phyloP scores from a whole-genome alignment of 1,140 invertebrate species.

The Coelopa frigida region DNA sequence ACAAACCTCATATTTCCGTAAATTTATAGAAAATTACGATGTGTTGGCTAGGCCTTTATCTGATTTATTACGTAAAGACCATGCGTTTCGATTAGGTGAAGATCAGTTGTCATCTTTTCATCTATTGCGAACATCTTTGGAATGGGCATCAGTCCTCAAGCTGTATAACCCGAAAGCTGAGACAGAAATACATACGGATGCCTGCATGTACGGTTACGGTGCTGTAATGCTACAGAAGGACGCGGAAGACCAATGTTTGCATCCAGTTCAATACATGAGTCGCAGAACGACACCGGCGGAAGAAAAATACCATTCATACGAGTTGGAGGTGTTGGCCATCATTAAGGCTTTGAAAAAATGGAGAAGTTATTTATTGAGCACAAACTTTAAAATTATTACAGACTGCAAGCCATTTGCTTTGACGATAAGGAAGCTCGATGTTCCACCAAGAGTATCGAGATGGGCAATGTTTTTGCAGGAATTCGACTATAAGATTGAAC shows the following conservation, averaged over 20 bases:
- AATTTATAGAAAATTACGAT: neutral
- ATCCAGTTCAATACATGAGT: conserved; percentile 29
- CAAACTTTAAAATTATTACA: conserved; percentile 8
- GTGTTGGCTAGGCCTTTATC: neutral
- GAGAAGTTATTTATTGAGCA: conserved; percentile 12
- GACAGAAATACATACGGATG: conserved; percentile 30
- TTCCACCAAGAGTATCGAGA: conserved; percentile 10
- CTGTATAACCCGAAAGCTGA: conserved; percentile 14
- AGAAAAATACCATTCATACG: conserved; percentile 24
- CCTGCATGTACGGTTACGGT: conserved; percentile 14
- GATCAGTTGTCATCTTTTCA: too few species aligned
- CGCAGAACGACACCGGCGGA: conserved; percentile 31
- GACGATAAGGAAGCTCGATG: conserved; percentile 20
- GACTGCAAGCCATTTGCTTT: conserved; percentile 35
- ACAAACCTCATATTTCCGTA: neutral
- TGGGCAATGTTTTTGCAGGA: conserved; percentile 25
- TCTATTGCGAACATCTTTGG: too few species aligned
- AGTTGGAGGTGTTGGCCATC: conserved; percentile 23
- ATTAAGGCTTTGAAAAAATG: conserved; percentile 23
- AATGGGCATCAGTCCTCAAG: conserved; percentile 18
- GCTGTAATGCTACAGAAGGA: conserved; percentile 27
- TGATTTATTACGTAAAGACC: neutral
- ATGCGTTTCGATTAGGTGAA: too few species aligned
- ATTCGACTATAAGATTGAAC: conserved; percentile 20
- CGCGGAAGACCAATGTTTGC: conserved; percentile 25